A percentile compares a stretch with the other conserved stretches of the same genome.
phyloP scores from a whole-genome alignment of 2,113 vertebrate species.

The Aptenodytes patagonicus region DNA sequence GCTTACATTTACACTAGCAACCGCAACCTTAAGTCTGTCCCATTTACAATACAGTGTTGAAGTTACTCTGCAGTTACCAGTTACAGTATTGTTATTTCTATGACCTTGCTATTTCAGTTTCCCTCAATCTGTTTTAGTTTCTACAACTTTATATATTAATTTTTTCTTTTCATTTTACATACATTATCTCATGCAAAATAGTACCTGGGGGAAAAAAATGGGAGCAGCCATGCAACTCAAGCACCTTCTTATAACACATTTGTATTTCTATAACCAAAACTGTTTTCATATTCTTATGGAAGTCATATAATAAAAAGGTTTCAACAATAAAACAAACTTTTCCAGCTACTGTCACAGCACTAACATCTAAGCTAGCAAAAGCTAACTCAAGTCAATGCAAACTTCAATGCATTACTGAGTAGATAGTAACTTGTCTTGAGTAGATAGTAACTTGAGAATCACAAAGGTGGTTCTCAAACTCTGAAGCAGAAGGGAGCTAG shows the following conservation, averaged over 20 bases:
- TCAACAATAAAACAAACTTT: not conserved
- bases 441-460: not conserved
- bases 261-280: not conserved
- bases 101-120: not conserved
- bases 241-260: not conserved
- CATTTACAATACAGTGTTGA: not conserved
- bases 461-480: no score
- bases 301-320: not conserved
- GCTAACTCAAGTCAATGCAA: not conserved
- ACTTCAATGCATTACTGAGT: not conserved
- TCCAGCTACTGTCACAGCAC: not conserved
- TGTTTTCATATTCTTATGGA: not conserved
- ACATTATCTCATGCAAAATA: not conserved
- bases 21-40: not conserved
- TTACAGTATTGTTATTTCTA: not conserved
- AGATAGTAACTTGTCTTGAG: not conserved
- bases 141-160: not conserved
- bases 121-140: not conserved
- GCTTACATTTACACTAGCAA: not conserved
- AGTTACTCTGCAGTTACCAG: not conserved
- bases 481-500: not conserved
- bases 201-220: accelerated
- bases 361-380: not conserved
- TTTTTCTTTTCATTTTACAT: not conserved
- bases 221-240: not conserved